Base-by-base conservation (phyloP, 2,797 vertebrate genomes). In the Carcharodon carcharias region DNA sequence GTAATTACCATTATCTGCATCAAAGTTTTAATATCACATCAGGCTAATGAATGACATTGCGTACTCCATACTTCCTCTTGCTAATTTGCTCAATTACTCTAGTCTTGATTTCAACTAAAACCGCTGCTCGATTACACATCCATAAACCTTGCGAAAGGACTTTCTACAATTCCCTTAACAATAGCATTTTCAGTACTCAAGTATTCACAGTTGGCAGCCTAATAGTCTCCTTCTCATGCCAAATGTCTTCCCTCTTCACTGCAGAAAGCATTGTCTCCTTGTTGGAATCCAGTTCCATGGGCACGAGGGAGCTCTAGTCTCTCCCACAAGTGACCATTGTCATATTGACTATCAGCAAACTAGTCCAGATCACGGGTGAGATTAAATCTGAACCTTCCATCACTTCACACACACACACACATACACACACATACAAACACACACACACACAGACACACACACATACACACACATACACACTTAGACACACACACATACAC, bases 1-100 rank as follows among this genome's bases (percentile, higher is more conserved):
- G 98, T 98, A 97, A 98, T 97, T 97, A 97, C 40, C 26, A 45
- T 67, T 61, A 67, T 95, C 40, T 71, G 65, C 40, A 93, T 93
- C 58, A 95, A 71, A 95, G 63, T 71, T 71, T 50, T 65, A 95
- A 95, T 71, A 67, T 94, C 93, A 69, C 65, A 6, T 31, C 45
- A 73, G 23, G 54, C n/a, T 67, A 71, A 54, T 54, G 93, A 95
- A 95, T 31, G 23, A 40, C 8, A 3, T 54, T 95, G 67, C 23
- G 18, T 12, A 40, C 12, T 63, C 89, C 31, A 63, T 18, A 63
- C 28, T 71, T 95, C n/a, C 40, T 50, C 45, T 71, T 71, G 67
- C 40, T 71, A 73, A 95, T 71, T 71, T 95, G 93, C 23, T 71
- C 65, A 71, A 95, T 95, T 95, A 95, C 67, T 69, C 92, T 23